Conservation (phyloP, 1,140 invertebrate genomes). For the Pentalonia nigronervosa region DNA sequence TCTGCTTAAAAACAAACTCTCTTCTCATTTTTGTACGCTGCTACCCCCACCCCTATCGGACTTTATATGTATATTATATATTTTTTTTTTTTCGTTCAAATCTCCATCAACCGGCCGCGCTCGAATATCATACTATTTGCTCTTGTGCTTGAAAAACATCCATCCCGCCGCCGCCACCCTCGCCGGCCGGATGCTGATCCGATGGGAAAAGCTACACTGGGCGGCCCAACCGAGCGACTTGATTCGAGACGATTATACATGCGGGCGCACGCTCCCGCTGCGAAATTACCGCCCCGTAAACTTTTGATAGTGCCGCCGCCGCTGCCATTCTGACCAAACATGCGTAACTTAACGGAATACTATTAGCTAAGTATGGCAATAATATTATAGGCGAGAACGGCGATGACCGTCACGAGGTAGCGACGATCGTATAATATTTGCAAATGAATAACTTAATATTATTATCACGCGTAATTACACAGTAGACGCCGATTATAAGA, state of each 20-base stretch:
- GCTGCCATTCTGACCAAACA: neutral
- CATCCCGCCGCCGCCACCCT: neutral
- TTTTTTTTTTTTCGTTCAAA: constrained; percentile 26
- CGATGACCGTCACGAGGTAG: no score
- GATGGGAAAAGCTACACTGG: constrained; percentile 45
- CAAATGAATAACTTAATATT: no score
- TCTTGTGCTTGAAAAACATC: constrained; percentile 48
- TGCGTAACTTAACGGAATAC: neutral
- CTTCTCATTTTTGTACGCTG: neutral
- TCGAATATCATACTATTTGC: constrained; percentile 30
- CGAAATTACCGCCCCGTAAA: neutral
- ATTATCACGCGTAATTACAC: no score
- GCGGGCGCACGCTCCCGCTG: neutral
- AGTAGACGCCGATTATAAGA: no score
- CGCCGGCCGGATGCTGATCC: neutral
- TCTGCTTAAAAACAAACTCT: constrained; percentile 52
- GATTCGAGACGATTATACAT: constrained; percentile 16
- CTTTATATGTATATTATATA: neutral
- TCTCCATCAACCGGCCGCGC: neutral
- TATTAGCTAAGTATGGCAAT: no score
- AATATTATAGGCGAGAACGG: no score
- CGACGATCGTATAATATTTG: no score
- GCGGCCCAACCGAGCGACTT: neutral
- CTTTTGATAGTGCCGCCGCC: neutral
- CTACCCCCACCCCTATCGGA: neutral